A percentile compares a stretch with the other conserved stretches of the same genome.
These are phyloP conservation scores for Heliconius charithonia DNA, from an alignment of 2,888 invertebrate genomes.

Conservation along the genomic window DNA sequence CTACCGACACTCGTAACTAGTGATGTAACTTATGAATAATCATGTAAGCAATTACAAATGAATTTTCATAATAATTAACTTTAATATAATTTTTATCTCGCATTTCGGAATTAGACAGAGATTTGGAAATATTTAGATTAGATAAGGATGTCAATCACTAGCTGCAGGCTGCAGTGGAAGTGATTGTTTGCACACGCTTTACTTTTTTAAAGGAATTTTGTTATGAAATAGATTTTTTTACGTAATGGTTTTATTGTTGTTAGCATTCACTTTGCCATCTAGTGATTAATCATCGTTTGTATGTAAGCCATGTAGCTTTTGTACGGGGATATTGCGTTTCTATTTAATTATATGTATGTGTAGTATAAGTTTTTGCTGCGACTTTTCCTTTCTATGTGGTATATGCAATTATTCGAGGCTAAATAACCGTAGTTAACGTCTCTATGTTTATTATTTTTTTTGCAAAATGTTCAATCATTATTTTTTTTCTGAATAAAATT, in stretches of 20 bases:
- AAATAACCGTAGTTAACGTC: neutral
- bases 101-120: conserved; percentile 24
- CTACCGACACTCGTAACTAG: conserved; percentile 19
- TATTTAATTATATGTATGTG: conserved; percentile 15
- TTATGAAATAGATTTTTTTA: conserved; percentile 23
- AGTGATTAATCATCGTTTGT: conserved; percentile 29
- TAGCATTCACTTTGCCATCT: conserved; percentile 29
- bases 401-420: neutral
- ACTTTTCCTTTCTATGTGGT: neutral
- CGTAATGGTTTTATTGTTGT: conserved; percentile 25
- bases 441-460: neutral
- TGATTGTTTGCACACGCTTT: conserved; percentile 22
- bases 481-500: neutral
- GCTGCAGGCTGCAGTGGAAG: neutral
- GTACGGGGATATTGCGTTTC: conserved; percentile 28
- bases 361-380: neutral
- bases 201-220: conserved; percentile 16
- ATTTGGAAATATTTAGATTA: conserved; percentile 19
- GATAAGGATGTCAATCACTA: conserved; percentile 8
- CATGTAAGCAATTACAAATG: conserved; percentile 36
- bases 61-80: conserved; percentile 33
- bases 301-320: conserved; percentile 25
- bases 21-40: conserved; percentile 41
- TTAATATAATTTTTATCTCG: conserved; percentile 30
- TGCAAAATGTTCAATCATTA: neutral